These are phyloP conservation scores for Pseudorhiza aurosa DNA, from an alignment of 30 jellyfish, hydroid and myxozoan species.

Conservation along the genomic window DNA sequence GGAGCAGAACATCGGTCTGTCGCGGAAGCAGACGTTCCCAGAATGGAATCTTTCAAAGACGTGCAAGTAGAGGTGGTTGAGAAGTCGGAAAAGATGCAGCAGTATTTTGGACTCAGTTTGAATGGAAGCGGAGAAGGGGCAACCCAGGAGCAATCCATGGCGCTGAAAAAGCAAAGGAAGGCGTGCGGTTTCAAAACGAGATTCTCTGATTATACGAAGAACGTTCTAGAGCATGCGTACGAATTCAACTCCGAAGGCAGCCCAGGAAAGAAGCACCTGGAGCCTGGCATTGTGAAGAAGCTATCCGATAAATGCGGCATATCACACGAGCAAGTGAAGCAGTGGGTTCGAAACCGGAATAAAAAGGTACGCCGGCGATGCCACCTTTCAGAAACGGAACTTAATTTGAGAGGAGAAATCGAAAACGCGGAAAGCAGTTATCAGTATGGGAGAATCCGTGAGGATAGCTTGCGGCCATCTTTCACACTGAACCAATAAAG, in stretches of 20 bases:
- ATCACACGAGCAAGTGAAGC: conserved; percentile 90
- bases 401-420: conserved; percentile 21
- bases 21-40: background rate
- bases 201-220: conserved; percentile 60
- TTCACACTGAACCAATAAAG: conserved; percentile 38
- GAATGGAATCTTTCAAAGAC: conserved; percentile 1
- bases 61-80: conserved; percentile 3
- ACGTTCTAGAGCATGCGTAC: conserved; percentile 68
- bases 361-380: conserved; percentile 69
- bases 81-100: conserved; percentile 8
- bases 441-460: conserved; percentile 21
- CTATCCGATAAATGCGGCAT: conserved; percentile 81
- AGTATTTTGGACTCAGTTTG: conserved; percentile 3
- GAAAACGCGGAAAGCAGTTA: conserved; percentile 23
- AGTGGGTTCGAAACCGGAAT: conserved; percentile 89
- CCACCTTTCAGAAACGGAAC: conserved; percentile 44
- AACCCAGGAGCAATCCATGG: background rate
- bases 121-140: background rate
- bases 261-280: conserved; percentile 50
- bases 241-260: conserved; percentile 63
- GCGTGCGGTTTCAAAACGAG: conserved; percentile 48
- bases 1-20: background rate
- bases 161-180: conserved; percentile 38
- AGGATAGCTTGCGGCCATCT: conserved; percentile 51
- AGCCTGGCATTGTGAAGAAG: conserved; percentile 64